These are phyloP conservation scores for Chrysemys picta DNA, from an alignment of 2,113 vertebrate species.

Conservation along the genomic window DNA sequence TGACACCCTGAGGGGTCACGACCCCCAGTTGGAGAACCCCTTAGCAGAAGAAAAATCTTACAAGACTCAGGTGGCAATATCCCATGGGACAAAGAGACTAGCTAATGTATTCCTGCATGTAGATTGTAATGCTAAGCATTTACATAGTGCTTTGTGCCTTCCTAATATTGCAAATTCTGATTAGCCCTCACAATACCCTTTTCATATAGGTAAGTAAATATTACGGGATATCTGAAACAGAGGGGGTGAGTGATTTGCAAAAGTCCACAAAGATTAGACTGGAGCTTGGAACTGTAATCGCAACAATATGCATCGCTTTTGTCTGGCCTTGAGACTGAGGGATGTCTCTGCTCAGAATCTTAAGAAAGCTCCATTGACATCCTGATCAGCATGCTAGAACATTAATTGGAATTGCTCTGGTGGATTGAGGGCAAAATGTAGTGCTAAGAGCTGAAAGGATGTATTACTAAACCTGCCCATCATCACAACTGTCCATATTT, in stretches of 20 bases:
- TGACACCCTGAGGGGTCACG: too few species aligned
- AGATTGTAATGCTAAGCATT: background rate
- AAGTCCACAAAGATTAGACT: background rate
- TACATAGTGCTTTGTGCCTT: background rate
- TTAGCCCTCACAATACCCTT: background rate
- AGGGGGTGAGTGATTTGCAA: background rate
- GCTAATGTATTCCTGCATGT: background rate
- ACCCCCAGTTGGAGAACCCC: too few species aligned
- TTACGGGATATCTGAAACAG: background rate
- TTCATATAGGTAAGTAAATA: background rate
- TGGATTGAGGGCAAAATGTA: background rate
- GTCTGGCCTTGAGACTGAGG: background rate
- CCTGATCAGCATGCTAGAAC: background rate
- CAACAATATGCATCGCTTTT: background rate
- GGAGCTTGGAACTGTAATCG: background rate
- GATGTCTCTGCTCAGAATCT: background rate
- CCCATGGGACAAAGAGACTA: background rate
- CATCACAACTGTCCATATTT: background rate
- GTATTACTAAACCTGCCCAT: background rate
- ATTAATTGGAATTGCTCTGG: background rate
- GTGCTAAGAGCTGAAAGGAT: background rate
- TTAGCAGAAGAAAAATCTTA: background rate
- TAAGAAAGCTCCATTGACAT: background rate
- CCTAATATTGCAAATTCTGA: background rate
- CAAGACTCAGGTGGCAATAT: background rate